Conservation (phyloP, 2,113 vertebrate genomes). For the Crotalus helleri region DNA sequence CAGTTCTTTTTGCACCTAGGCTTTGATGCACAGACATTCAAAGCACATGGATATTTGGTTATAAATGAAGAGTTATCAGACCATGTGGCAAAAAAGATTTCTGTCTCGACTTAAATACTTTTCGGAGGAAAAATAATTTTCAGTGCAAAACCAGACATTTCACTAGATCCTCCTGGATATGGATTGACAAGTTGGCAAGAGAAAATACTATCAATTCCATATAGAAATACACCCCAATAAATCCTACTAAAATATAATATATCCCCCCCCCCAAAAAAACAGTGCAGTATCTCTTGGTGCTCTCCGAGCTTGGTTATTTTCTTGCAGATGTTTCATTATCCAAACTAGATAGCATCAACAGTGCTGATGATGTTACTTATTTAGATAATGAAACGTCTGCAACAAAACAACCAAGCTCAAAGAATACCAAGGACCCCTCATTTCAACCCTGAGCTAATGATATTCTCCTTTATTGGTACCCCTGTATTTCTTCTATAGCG, state of each 20-base stretch:
- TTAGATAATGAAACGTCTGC: neutral
- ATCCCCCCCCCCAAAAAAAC: neutral
- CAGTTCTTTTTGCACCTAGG: slow-evolving; percentile 24
- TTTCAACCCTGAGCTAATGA: neutral
- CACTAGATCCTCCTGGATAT: neutral
- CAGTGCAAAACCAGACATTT: neutral
- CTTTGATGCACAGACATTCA: slow-evolving; percentile 33
- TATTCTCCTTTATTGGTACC: neutral
- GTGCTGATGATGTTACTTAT: neutral
- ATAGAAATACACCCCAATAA: neutral
- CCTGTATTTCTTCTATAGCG: neutral
- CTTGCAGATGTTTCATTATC: neutral
- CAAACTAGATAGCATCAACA: neutral
- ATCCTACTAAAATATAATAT: neutral
- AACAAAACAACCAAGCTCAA: neutral
- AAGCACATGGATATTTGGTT: neutral
- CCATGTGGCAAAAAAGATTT: slow-evolving; percentile 28
- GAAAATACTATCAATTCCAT: neutral
- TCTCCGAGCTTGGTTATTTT: neutral
- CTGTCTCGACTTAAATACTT: slow-evolving; percentile 1
- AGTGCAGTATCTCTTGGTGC: neutral
- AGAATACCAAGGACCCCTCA: neutral
- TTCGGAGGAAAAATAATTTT: neutral
- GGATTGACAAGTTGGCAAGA: neutral
- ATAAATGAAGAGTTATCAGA: slow-evolving; percentile 13